Evolutionary conservation across 2,113 vertebrate genomes (phyloP).

Genomic region (Bothrops jararaca): DNA sequence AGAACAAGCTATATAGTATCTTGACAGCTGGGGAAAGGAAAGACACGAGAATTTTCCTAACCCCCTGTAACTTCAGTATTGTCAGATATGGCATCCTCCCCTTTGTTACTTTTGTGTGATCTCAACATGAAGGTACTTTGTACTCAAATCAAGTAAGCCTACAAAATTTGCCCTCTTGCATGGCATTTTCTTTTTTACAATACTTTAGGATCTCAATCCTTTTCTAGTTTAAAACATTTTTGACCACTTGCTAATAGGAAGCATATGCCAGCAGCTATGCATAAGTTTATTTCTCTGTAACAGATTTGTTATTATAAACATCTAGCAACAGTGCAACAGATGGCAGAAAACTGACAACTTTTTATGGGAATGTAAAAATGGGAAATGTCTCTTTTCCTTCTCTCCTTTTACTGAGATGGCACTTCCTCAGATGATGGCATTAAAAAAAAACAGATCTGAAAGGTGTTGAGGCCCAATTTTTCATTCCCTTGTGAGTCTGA

Average conservation of each 20-base stretch:
- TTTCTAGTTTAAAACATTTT: not conserved
- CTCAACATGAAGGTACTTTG: not conserved
- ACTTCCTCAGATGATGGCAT: not conserved
- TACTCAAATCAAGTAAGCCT: too few relatives aligned
- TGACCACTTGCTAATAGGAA: slow-evolving; percentile 51
- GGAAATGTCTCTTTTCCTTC: slow-evolving; percentile 3
- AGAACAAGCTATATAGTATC: too few relatives aligned
- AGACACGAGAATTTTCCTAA: not conserved
- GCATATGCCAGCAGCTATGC: slow-evolving; percentile 49
- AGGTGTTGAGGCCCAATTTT: not conserved
- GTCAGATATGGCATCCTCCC: not conserved
- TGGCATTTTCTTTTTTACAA: not conserved
- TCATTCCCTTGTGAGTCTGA: not conserved
- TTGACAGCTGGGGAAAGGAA: too few relatives aligned
- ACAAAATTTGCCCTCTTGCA: not conserved
- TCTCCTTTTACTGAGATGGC: not conserved
- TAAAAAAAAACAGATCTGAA: not conserved
- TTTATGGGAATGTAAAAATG: not conserved
- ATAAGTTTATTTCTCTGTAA: slow-evolving; percentile 49
- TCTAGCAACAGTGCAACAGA: slow-evolving; percentile 48
- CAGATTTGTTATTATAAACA: slow-evolving; percentile 41
- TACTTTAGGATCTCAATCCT: not conserved
- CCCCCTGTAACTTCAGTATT: not conserved
- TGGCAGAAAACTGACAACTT: slow-evolving; percentile 25
- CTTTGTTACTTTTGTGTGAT: not conserved